Conservation (phyloP, 2,113 vertebrate genomes). For the Cacatua alba region DNA sequence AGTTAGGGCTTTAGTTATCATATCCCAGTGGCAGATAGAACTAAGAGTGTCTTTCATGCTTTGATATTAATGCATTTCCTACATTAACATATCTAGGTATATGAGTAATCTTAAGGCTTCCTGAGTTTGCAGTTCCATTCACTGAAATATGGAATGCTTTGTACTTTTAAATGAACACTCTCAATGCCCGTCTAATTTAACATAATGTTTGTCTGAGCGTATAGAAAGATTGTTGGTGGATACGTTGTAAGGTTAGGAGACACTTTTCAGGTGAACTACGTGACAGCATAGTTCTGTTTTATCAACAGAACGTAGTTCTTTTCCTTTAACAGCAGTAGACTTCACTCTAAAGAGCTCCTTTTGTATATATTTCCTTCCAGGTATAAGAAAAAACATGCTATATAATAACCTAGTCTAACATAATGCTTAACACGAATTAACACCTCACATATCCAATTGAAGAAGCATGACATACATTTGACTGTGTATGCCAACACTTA, state of each 20-base stretch:
- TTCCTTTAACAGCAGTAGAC: neutral
- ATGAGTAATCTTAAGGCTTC: neutral
- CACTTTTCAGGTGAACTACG: neutral
- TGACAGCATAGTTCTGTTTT: neutral
- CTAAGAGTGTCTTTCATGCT: neutral
- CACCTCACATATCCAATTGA: neutral
- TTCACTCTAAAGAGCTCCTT: neutral
- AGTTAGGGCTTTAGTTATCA: neutral
- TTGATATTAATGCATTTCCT: neutral
- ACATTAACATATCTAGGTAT: neutral
- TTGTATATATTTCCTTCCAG: neutral
- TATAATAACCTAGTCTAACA: neutral
- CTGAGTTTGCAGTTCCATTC: neutral
- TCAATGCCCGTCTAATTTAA: neutral
- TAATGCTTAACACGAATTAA: neutral
- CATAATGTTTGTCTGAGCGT: neutral
- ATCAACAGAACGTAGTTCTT: neutral
- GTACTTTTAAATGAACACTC: neutral
- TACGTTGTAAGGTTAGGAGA: neutral
- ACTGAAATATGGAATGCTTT: neutral
- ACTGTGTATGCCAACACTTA: neutral
- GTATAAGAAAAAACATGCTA: neutral
- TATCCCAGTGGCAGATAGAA: neutral
- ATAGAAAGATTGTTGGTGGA: neutral
- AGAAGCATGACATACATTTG: neutral